Evolutionary conservation across 2,113 vertebrate genomes (phyloP).

Genomic region (Mesitornis unicolor): DNA sequence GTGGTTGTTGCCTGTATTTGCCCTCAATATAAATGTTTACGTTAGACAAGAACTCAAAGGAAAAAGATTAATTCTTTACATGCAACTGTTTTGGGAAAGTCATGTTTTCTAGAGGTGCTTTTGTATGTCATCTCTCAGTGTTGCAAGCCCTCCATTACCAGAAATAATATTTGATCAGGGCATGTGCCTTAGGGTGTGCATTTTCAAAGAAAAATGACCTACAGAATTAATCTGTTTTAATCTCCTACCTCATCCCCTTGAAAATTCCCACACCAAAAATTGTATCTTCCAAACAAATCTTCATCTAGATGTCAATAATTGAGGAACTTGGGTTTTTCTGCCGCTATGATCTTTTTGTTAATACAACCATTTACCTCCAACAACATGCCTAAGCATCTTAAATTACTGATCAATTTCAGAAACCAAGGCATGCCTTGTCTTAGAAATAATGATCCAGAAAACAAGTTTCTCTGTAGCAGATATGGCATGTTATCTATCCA

Average conservation of each 20-base stretch:
- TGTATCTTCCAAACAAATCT: not conserved
- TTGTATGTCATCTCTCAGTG: not conserved
- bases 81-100: not conserved
- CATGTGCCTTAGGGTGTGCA: not conserved
- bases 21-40: not conserved
- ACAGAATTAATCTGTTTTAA: not conserved
- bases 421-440: not conserved
- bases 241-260: not conserved
- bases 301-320: not conserved
- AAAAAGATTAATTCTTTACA: not conserved
- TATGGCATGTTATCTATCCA: fast-evolving
- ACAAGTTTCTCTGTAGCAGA: not conserved
- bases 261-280: not conserved
- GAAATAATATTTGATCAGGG: not conserved
- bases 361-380: not conserved
- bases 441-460: not conserved
- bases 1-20: not conserved
- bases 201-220: not conserved
- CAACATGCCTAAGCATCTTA: not conserved
- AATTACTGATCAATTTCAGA: not conserved
- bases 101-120: not conserved
- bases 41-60: not conserved
- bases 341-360: not conserved
- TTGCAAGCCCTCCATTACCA: not conserved
- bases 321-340: not conserved